Conservation (phyloP, 2,888 invertebrate species). For the Caenorhabditis panamensis region DNA sequence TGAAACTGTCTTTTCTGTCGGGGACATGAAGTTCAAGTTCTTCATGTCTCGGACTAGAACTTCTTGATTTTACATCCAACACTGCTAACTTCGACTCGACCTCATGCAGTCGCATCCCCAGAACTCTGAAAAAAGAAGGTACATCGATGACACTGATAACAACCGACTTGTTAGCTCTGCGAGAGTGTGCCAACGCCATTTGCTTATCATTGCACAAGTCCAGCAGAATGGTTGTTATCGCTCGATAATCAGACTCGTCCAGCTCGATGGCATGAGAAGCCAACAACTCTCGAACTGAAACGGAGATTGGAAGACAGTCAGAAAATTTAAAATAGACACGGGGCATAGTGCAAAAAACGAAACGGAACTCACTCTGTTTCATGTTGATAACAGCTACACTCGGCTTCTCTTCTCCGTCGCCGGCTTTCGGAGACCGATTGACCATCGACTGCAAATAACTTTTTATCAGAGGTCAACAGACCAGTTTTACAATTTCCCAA, state of each 20-base stretch:
- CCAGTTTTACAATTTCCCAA: neutral
- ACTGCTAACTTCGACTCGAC: conserved; percentile 84
- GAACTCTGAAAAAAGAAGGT: conserved; percentile 84
- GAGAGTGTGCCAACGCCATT: conserved; percentile 89
- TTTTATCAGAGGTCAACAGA: neutral
- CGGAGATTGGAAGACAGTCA: neutral
- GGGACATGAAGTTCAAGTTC: conserved; percentile 39
- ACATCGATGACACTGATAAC: neutral
- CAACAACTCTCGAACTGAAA: conserved; percentile 71
- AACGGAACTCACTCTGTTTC: conserved; percentile 67
- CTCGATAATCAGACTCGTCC: conserved; percentile 85
- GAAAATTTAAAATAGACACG: neutral
- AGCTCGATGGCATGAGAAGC: conserved; percentile 71
- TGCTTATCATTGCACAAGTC: conserved; percentile 92
- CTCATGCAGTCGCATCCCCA: conserved; percentile 89
- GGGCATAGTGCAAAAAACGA: neutral
- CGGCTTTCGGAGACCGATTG: conserved; percentile 55
- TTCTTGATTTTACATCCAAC: conserved; percentile 58
- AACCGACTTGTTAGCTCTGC: conserved; percentile 88
- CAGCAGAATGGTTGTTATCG: conserved; percentile 88
- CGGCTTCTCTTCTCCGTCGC: conserved; percentile 58
- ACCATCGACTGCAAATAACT: conserved; percentile 16
- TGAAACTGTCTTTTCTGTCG: neutral
- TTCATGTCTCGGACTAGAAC: conserved; percentile 63
- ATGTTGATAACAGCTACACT: conserved; percentile 74